These are phyloP conservation scores for Onychostoma macrolepis DNA, from an alignment of 2,113 vertebrate species.

Conservation along the genomic window DNA sequence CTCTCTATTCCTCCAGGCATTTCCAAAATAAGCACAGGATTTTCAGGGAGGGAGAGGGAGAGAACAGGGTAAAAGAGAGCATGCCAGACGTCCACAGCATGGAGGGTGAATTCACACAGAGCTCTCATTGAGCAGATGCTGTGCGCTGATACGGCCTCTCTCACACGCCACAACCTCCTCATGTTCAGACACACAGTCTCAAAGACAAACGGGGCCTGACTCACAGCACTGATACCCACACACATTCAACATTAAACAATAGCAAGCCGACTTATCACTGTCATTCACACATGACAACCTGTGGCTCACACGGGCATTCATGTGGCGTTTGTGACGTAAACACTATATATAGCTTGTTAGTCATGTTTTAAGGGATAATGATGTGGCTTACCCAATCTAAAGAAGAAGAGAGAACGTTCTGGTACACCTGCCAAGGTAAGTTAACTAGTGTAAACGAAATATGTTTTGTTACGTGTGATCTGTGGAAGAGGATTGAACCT, in stretches of 20 bases:
- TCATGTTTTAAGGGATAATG: not conserved
- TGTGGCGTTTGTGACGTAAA: not conserved
- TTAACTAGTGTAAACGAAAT: not conserved
- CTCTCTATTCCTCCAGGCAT: conserved; percentile 66
- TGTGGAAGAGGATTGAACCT: not conserved
- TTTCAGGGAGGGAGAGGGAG: conserved; percentile 50
- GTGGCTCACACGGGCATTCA: not conserved
- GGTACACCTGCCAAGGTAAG: not conserved
- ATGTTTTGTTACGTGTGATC: not conserved
- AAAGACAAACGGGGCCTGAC: conserved; percentile 9
- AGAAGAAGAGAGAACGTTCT: not conserved
- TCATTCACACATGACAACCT: conserved; percentile 28
- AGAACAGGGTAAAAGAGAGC: conserved; percentile 36
- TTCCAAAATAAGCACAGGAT: conserved; percentile 56
- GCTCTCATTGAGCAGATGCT: conserved; percentile 39
- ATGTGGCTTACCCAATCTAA: not conserved
- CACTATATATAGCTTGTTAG: conserved; percentile 9
- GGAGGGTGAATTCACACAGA: conserved; percentile 36
- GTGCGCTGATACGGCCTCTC: conserved; percentile 4
- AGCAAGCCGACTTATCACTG: conserved; percentile 8
- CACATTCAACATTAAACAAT: conserved; percentile 3
- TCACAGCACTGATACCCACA: conserved; percentile 16
- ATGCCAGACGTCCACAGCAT: conserved; percentile 19
- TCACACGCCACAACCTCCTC: not conserved
- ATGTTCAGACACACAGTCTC: conserved; percentile 10